Evolutionary conservation across 2,888 invertebrate genomes (phyloP).

Genomic region (Leptopterna dolabrata): DNA sequence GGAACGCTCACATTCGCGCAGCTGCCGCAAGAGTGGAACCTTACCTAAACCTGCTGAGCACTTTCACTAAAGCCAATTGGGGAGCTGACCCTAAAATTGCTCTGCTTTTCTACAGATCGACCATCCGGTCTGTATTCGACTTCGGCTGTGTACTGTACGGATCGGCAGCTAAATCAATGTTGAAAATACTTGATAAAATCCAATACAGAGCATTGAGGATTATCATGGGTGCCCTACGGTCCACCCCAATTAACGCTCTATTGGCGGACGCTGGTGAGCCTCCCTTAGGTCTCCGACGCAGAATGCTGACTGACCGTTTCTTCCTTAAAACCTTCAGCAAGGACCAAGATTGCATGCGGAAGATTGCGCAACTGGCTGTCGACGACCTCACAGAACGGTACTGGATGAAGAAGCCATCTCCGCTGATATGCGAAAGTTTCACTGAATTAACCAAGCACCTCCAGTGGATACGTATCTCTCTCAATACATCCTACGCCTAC

Average conservation of each 20-base stretch:
- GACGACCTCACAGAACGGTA: neutral
- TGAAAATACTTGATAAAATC: neutral
- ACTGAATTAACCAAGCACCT: too few relatives aligned
- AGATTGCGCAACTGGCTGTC: neutral
- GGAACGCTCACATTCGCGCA: neutral
- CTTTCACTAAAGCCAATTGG: neutral
- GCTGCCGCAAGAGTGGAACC: neutral
- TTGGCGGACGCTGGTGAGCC: neutral
- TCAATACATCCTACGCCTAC: too few relatives aligned
- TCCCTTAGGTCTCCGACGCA: neutral
- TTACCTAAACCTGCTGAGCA: neutral
- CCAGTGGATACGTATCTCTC: too few relatives aligned
- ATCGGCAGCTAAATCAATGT: neutral
- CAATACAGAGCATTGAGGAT: neutral
- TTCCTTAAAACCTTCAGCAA: neutral
- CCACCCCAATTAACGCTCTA: neutral
- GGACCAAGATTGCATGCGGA: neutral
- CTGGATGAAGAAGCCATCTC: neutral
- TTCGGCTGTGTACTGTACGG: neutral
- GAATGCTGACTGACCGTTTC: neutral
- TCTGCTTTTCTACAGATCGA: neutral
- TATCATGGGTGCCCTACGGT: neutral
- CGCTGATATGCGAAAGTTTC: too few relatives aligned
- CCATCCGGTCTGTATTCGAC: neutral
- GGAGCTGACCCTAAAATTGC: slow-evolving; percentile 6